Base-by-base conservation (phyloP, 1,140 invertebrate genomes). In the Potamilus streckersoni region DNA sequence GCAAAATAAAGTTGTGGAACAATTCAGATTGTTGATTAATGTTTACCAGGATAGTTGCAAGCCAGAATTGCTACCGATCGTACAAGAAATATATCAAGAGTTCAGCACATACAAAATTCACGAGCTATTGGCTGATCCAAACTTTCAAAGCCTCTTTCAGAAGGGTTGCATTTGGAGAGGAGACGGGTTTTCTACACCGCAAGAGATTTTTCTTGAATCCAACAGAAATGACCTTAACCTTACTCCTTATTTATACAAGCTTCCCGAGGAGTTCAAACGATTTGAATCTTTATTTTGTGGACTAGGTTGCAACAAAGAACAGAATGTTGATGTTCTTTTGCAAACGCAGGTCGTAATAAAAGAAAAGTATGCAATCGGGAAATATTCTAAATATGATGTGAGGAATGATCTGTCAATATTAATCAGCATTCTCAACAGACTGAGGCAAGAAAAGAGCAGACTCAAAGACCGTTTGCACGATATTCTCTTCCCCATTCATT, bases 151-250 rank as follows among this genome's bases (percentile, higher is more conserved):
- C 16, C 20, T 66, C 5, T 58, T 57, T 4, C 17, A 16, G 11
- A 27, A 65, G 27, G 17, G 66, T 17, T 6, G 64, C 11, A 73
- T 73, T 17, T 73, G 62, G 71, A 66, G 49, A n/a, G 71, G 63
- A 23, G 71, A 73, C n/a, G 55, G 38, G 6, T 73, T 73, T 27
- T 57, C 61, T 38, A 15, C 20, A 1, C 14, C 71, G 55, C 20
- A 64, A 14, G 66, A 31, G 19, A 31, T 73, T 16, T 63, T 63
- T 3, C 15, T 27, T 15, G 6, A 57, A 23, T 58, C 15, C 31
- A 38, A 56, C 12, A 49, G 59, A 66, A 19, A 57, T 20, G 31
- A 61, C 56, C 38, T 74, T 49, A 57, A 68, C 27, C 19, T 74
- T 14, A 64, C 19, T 13, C 72, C 72, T 49, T 61, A 74, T 23